Evolutionary conservation across 2,888 invertebrate species (phyloP), one percentile per base, ranked within the genome.

Genomic region (Pristionchus mayeri): DNA sequence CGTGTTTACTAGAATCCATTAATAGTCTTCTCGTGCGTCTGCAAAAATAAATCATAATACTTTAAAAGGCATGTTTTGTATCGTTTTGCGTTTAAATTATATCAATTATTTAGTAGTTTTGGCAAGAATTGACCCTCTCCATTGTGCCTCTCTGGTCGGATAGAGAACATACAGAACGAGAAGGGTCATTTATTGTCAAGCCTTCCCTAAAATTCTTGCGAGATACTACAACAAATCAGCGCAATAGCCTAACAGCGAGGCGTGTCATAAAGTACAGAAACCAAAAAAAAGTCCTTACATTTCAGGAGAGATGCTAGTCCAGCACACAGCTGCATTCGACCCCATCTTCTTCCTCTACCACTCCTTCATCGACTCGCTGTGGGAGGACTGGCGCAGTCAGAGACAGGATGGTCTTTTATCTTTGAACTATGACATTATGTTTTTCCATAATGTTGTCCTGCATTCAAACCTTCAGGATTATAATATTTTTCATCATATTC

Each of bases 281-380:
- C n/a, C n/a, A n/a, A n/a, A n/a, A n/a, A n/a, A n/a, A n/a, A n/a
- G 37, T 16, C 13, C 18, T 40, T 4, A 75, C 27, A 24, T 34
- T 54, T 80, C 54, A 80, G 80, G 80, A 21, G 80, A 80, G 57
- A 80, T 80, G 80, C n/a, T 80, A 11, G 18, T 30, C 18, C 80
- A 80, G 40, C 57, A 54, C 37, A 80, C 80, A 0, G 80, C 80
- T 13, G 80, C 80, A 9, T 54, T 57, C 57, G 80, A 80, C 16
- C 80, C 80, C 21, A 34, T 80, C 40, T 80, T 80, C 80, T 80
- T 80, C 80, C 37, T 80, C 27, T 57, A 80, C 27, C 80, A 80
- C 24, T 80, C 80, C 30, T 80, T 37, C 57, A 80, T 80, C 44
- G 80, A 80, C 24, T 24, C 24, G 13, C n/a, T 80, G 27, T 80